Percentiles rank a stretch among this genome's conserved stretches.
Evolutionary conservation across 2,888 invertebrate genomes (phyloP).

Genomic region (Agrochola litura): DNA sequence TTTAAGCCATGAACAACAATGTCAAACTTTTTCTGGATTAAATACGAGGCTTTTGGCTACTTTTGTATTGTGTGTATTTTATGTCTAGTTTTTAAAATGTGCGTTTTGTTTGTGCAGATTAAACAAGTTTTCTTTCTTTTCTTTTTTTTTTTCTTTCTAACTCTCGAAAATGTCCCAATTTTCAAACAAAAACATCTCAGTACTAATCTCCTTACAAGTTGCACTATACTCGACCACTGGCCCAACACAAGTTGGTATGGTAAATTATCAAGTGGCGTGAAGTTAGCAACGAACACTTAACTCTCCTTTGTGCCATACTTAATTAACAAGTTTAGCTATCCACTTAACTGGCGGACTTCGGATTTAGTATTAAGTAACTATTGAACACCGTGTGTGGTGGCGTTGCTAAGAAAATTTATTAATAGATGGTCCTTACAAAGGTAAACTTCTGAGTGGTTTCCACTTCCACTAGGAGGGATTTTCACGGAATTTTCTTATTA

Average conservation of each 20-base stretch:
- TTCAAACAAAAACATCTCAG: neutral
- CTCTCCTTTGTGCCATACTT: conserved; percentile 68
- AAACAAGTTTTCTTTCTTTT: too few species aligned
- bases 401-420: conserved; percentile 37
- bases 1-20: too few species aligned
- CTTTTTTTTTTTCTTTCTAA: too few species aligned
- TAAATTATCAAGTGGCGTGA: conserved; percentile 66
- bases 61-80: too few species aligned
- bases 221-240: conserved; percentile 31
- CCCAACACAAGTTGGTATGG: conserved; percentile 51
- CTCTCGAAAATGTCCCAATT: neutral
- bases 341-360: conserved; percentile 55
- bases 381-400: conserved; percentile 45
- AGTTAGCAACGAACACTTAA: conserved; percentile 64
- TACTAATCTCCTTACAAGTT: conserved; percentile 21
- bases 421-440: neutral
- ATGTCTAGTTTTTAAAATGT: too few species aligned
- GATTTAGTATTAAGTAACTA: conserved; percentile 60
- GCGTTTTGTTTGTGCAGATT: too few species aligned
- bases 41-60: too few species aligned
- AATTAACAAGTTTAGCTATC: conserved; percentile 67
- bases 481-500: neutral
- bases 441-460: neutral
- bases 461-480: neutral
- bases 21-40: too few species aligned